A percentile compares a stretch with the other conserved stretches of the same genome.
Evolutionary conservation across 2,113 vertebrate species (phyloP).

Genomic region (Pseudopodoces humilis): DNA sequence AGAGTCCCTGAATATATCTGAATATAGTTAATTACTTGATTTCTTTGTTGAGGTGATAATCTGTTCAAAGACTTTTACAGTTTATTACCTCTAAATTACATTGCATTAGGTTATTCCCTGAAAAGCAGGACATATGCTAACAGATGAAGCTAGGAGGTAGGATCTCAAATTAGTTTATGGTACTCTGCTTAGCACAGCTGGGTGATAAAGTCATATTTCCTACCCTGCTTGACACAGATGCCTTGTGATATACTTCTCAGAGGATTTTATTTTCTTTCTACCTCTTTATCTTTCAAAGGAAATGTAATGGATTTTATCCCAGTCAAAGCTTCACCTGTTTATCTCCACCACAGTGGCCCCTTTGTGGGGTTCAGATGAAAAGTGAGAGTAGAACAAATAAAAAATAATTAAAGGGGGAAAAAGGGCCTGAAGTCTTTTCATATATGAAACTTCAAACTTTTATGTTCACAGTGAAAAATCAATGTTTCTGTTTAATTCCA

Average conservation of each 20-base stretch:
- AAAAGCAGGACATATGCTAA: constrained; percentile 13
- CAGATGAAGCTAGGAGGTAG: background rate
- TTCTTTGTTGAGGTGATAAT: constrained; percentile 19
- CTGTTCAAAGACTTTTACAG: constrained; percentile 8
- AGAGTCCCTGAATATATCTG: background rate
- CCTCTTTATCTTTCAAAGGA: background rate
- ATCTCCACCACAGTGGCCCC: background rate
- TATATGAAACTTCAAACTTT: background rate
- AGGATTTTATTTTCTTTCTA: background rate
- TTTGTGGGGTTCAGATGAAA: background rate
- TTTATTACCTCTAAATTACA: constrained; percentile 18
- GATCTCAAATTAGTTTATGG: background rate
- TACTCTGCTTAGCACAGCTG: background rate
- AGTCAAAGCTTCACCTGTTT: background rate
- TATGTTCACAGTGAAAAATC: background rate
- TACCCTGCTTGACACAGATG: constrained; percentile 13
- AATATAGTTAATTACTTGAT: background rate
- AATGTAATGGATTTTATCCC: background rate
- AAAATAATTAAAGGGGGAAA: background rate
- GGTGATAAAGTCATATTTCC: constrained; percentile 1
- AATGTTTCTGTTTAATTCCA: background rate
- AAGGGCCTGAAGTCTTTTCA: background rate
- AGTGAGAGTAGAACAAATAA: background rate
- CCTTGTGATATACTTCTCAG: background rate
- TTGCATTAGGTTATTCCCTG: constrained; percentile 9